Evolutionary conservation across 1,140 invertebrate genomes (phyloP), one percentile per base, ranked within the genome.

Genomic region (Chelonus insularis): DNA sequence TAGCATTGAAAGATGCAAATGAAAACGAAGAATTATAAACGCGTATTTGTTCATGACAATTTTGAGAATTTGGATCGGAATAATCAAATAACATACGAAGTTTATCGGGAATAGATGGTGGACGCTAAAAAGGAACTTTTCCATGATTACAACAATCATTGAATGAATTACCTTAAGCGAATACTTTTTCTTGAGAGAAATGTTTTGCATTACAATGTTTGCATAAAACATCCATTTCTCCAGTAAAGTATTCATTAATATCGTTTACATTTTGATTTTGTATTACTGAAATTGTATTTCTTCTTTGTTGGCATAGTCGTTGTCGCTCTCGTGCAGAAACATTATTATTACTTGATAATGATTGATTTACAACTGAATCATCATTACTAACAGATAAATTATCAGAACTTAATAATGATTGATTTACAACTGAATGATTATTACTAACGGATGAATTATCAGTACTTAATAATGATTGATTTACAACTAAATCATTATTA

Each of bases 101-200:
- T 45, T 58, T 20, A 21, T 9, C 41, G 12, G 41, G 56, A 16
- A 29, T 18, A 18, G 45, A 11, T 29, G 36, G 55, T 21, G 37
- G 41, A 5, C 7, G 18, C 5, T 57, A 6, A 23, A 57, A 14
- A 8, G n/a, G 2, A 9, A 57, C 36, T 32, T 57, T 29, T 3
- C 55, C 55, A 57, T 45, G 34, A 23, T 37, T 57, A 37, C 55
- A 57, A 23, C 55, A 57, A 45, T 57, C 55, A 7, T 43, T 41
- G 25, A 58, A 58, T 9, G 43, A 58, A 47, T 58, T 14, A 12
- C 11, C 7, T 39, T 25, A 18, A 21, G 20, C 9, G 7, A 16
- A 47, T 4, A 16, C 21, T 58, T 58, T 58, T 58, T 58, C 56
- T 32, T 36, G 9, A 11, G n/a, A n/a, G 21, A 58, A 58, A 45